Evolutionary conservation across 2,888 invertebrate genomes (phyloP), one percentile per base, ranked within the genome.

Genomic region (Cyclophora punctaria): DNA sequence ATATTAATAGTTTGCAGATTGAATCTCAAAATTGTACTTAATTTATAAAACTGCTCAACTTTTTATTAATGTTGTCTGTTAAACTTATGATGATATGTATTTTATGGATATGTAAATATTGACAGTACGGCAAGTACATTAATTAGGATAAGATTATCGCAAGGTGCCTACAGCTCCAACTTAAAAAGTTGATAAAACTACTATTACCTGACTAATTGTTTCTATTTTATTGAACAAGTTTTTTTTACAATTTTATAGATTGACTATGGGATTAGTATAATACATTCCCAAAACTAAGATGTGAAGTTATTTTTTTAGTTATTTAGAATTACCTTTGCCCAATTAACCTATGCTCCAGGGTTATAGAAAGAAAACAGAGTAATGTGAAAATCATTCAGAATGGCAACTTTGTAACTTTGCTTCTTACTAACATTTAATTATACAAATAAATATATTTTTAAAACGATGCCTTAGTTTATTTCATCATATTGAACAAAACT

Each of bases 21-120:
- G 51, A 52, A 52, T 52, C 51, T 52, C 51, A 47, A 33, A 44
- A 35, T 35, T 48, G 51, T 46, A 48, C 42, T 49, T 45, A 49
- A 44, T 3, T 37, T 5, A 37, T 37, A 2, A 37, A 37, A 37
- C 37, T 37, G 37, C 37, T 37, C 37, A 37, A 37, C 37, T 37
- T 37, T 20, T 37, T 37, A 37, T 37, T 37, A 37, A 37, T 37
- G 37, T 37, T 37, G 37, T 37, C 7, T 43, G 34, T 43, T 41
- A 6, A 46, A 34, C 5, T 37, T 37, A 37, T 4, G 5, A 37
- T 37, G 37, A 37, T 20, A 42, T 34, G 45, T 40, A 20, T 51
- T 47, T 42, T 45, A 20, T 33, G 40, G 34, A 35, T 5, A 46
- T 51, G 51, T 51, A 48, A 46, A 51, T 48, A 51, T 46, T 35